These are phyloP conservation scores for Sebastes steindachneri DNA, from an alignment of 2,797 vertebrate species.

Conservation along the genomic window DNA sequence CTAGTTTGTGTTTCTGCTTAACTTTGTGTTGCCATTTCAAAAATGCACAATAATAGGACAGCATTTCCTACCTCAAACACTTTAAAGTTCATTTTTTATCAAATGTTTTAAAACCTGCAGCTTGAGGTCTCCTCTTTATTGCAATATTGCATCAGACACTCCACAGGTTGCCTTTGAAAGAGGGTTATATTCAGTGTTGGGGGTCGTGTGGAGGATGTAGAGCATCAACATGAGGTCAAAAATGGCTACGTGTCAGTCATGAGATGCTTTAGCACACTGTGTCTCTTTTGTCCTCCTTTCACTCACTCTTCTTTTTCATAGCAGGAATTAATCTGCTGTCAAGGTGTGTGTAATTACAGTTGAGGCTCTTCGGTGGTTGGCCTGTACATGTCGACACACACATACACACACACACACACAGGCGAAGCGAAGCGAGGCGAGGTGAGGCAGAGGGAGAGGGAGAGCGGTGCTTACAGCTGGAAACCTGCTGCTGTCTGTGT, in stretches of 20 bases:
- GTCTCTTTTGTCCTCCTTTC: not conserved
- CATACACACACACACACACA: not conserved
- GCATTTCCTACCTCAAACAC: not conserved
- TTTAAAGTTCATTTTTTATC: not conserved
- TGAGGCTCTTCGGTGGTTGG: slow-evolving; percentile 23
- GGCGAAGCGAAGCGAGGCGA: not conserved
- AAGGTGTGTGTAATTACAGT: slow-evolving; percentile 63
- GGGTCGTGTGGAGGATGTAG: not conserved
- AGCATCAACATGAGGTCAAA: not conserved
- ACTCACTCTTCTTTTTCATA: slow-evolving; percentile 31
- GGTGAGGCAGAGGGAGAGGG: not conserved
- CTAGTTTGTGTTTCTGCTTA: not conserved
- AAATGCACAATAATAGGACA: not conserved
- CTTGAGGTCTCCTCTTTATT: not conserved
- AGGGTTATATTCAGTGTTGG: not conserved
- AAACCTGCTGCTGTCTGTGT: slow-evolving; percentile 46
- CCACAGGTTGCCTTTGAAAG: not conserved
- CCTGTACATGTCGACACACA: slow-evolving; percentile 3
- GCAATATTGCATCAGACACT: not conserved
- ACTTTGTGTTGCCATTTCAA: not conserved
- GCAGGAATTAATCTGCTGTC: slow-evolving; percentile 46
- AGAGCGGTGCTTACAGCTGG: slow-evolving; percentile 55
- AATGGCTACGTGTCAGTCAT: not conserved
- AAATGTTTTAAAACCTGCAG: not conserved
- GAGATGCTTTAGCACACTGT: not conserved